These are phyloP conservation scores for Lordiphosa fenestrarum DNA, from an alignment of 2,888 invertebrate genomes.

Conservation along the genomic window DNA sequence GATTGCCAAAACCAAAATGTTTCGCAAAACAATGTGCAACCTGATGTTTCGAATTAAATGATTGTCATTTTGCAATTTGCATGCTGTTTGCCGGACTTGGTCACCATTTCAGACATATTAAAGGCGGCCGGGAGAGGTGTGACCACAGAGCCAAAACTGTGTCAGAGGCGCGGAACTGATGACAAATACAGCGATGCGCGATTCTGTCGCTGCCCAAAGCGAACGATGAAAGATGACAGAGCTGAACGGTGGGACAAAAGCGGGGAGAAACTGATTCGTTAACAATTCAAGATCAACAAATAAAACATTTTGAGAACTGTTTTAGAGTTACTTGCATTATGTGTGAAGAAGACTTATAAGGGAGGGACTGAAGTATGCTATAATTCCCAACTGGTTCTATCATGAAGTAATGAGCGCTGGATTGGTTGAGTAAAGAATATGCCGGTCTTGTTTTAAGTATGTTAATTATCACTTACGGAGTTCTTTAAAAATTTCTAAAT, in stretches of 20 bases:
- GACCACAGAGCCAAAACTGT: slow-evolving; percentile 39
- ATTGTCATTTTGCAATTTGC: slow-evolving; percentile 11
- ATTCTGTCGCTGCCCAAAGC: slow-evolving; percentile 32
- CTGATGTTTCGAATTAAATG: slow-evolving; percentile 15
- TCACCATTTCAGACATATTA: slow-evolving; percentile 18
- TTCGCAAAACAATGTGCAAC: slow-evolving; percentile 60
- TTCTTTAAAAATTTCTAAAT: too few species aligned
- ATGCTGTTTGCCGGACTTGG: slow-evolving; percentile 3
- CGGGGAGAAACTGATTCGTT: too few species aligned
- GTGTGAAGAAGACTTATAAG: too few species aligned
- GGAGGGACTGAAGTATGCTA: too few species aligned
- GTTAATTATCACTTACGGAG: too few species aligned
- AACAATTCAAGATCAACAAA: too few species aligned
- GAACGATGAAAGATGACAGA: slow-evolving; percentile 23
- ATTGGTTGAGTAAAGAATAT: too few species aligned
- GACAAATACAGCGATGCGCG: slow-evolving; percentile 52
- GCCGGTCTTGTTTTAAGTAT: too few species aligned
- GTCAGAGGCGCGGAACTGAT: slow-evolving; percentile 46
- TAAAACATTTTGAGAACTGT: too few species aligned
- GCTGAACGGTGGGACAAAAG: slow-evolving; percentile 4
- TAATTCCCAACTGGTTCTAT: too few species aligned
- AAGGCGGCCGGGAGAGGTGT: slow-evolving; percentile 36
- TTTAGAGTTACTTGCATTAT: too few species aligned
- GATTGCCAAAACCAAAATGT: slow-evolving; percentile 41
- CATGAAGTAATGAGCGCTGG: too few species aligned